Evolutionary conservation across 2,888 invertebrate genomes (phyloP).

Genomic region (Automeris io): DNA sequence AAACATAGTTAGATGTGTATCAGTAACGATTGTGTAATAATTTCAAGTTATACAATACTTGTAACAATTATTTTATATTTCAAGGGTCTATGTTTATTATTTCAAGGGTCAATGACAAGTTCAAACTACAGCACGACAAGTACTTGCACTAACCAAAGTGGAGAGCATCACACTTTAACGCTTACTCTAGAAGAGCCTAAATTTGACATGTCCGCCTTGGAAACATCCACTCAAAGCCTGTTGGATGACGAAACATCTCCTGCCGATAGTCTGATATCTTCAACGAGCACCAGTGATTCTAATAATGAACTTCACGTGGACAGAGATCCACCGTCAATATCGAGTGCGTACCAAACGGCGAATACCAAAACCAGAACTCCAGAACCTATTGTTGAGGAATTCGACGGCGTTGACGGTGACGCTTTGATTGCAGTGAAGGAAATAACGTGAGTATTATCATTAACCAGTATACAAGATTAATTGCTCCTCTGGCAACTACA

Average conservation of each 20-base stretch:
- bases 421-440: constrained; percentile 45
- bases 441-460: constrained; percentile 46
- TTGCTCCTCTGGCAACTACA: too few relatives aligned
- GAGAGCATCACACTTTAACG: constrained; percentile 72
- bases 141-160: constrained; percentile 68
- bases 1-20: too few relatives aligned
- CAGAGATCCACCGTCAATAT: constrained; percentile 59
- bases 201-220: constrained; percentile 84
- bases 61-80: too few relatives aligned
- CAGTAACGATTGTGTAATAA: too few relatives aligned
- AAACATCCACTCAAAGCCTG: constrained; percentile 81
- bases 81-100: too few relatives aligned
- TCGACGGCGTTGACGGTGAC: constrained; percentile 56
- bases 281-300: constrained; percentile 79
- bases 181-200: constrained; percentile 84
- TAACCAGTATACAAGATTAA: too few relatives aligned
- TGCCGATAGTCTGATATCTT: constrained; percentile 85
- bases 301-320: constrained; percentile 73
- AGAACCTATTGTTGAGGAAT: constrained; percentile 41
- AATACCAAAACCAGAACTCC: constrained; percentile 74
- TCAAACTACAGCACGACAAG: constrained; percentile 73
- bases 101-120: constrained; percentile 68
- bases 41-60: too few relatives aligned
- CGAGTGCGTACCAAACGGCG: constrained; percentile 69
- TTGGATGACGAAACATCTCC: constrained; percentile 91